Evolutionary conservation across 2,797 vertebrate genomes (phyloP), one percentile per base, ranked within the genome.

Genomic region (Lithobates sylvaticus): DNA sequence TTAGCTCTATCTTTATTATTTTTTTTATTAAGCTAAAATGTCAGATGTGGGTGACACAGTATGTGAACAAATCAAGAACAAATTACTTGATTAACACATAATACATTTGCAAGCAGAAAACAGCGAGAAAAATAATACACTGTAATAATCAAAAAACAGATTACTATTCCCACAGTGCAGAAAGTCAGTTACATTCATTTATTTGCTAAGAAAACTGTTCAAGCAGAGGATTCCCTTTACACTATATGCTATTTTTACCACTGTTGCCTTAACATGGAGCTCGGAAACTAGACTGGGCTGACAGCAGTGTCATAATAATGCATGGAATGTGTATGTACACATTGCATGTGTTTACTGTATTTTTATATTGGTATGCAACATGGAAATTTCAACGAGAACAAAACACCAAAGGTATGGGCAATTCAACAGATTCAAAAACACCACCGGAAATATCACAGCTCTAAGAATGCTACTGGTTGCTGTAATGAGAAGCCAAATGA

Each of bases 1-100:
- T 39, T 39, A 21, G 27, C 21, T 26, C 39, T 65, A 64, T 78
- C 44, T 58, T 23, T 58, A 61, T 36, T 10, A 34, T 80, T 65
- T 78, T 78, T 69, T 54, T 71, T 81, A 81, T 82, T 82, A 74
- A 64, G 65, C 34, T 75, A 32, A 82, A 83, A 75, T 75, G 70
- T 74, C 81, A 83, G 34, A 83, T 83, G 71, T 83, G 81, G 61
- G 54, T 75, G 81, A 83, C 74, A 75, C 72, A 83, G 81, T 75
- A 47, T 83, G 72, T 50, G 42, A 83, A 47, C 81, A 83, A 75
- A 67, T 67, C 71, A 67, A 44, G 58, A 74, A 83, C 70, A 83
- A 83, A 83, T 75, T 75, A 75, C 81, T 67, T 74, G 81, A 74
- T 74, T 74, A 83, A 75, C 61, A 75, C 58, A 75, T 83, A 61